Conservation (phyloP, 2,797 vertebrate species). For the Pseudochirops corinnae region DNA sequence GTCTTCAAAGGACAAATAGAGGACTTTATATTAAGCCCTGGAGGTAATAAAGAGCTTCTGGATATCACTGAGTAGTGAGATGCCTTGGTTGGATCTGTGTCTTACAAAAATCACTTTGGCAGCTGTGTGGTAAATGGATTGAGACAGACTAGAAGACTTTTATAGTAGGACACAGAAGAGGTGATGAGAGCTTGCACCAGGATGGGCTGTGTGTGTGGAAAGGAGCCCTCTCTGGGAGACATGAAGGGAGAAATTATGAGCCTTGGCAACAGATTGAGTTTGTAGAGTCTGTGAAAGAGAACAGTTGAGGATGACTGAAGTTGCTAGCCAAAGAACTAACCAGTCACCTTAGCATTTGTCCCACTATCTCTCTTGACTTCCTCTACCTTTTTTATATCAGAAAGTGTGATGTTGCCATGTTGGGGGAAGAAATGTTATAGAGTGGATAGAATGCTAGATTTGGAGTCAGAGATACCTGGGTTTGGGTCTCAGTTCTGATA, state of each 20-base stretch:
- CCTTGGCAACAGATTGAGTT: neutral
- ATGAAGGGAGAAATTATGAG: neutral
- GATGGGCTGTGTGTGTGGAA: neutral
- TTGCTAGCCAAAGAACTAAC: neutral
- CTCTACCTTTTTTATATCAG: neutral
- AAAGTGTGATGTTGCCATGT: neutral
- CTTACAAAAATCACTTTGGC: neutral
- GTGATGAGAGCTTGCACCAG: neutral
- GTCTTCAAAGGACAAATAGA: neutral
- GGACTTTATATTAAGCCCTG: neutral
- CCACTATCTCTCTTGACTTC: neutral
- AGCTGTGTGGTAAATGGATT: neutral
- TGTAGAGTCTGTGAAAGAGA: neutral
- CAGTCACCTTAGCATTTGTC: neutral
- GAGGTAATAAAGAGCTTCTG: neutral
- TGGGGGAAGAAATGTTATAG: neutral
- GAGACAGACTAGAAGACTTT: neutral
- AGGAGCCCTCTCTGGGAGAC: neutral
- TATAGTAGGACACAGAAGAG: neutral
- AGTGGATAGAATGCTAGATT: neutral
- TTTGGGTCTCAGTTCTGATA: neutral
- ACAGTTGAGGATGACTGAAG: neutral
- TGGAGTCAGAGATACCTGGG: neutral
- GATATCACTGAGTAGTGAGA: neutral
- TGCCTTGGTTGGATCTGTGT: neutral